phyloP scores from a whole-genome alignment of 2,797 vertebrate species.

The Eospalax fontanierii region DNA sequence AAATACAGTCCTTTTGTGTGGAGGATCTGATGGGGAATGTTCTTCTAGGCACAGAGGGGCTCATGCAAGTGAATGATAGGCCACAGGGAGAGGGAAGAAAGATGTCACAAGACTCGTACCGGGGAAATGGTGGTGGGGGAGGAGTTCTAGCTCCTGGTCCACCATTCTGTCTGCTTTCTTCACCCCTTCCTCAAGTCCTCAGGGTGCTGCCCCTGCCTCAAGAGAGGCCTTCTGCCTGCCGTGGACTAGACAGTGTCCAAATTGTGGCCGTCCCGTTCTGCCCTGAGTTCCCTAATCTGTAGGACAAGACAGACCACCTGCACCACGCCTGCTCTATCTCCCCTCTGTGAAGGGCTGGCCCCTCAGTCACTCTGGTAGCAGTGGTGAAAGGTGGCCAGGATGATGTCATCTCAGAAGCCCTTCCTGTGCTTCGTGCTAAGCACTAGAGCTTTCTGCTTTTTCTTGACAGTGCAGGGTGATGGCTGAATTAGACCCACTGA shows the following conservation, averaged over 20 bases:
- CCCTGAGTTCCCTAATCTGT: not conserved
- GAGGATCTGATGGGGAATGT: not conserved
- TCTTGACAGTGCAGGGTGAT: not conserved
- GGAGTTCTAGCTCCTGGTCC: not conserved
- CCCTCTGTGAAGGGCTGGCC: not conserved
- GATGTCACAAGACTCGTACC: not conserved
- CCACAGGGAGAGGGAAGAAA: not conserved
- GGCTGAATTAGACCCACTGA: not conserved
- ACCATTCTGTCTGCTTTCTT: not conserved
- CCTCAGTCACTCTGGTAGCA: not conserved
- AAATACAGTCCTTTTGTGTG: slow-evolving; percentile 32
- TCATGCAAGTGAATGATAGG: not conserved
- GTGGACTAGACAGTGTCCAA: not conserved
- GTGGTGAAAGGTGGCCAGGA: not conserved
- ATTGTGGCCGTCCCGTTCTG: not conserved
- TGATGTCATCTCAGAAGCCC: not conserved
- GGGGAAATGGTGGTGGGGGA: not conserved
- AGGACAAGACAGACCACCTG: not conserved
- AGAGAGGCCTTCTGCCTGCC: rapidly evolving
- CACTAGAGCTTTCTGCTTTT: not conserved
- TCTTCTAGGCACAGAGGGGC: not conserved
- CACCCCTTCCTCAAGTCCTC: not conserved
- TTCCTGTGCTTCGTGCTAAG: not conserved
- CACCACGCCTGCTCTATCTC: not conserved
- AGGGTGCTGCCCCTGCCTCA: not conserved